Conservation (phyloP, 2,113 vertebrate genomes). For the Neodontobutis hainanensis region DNA sequence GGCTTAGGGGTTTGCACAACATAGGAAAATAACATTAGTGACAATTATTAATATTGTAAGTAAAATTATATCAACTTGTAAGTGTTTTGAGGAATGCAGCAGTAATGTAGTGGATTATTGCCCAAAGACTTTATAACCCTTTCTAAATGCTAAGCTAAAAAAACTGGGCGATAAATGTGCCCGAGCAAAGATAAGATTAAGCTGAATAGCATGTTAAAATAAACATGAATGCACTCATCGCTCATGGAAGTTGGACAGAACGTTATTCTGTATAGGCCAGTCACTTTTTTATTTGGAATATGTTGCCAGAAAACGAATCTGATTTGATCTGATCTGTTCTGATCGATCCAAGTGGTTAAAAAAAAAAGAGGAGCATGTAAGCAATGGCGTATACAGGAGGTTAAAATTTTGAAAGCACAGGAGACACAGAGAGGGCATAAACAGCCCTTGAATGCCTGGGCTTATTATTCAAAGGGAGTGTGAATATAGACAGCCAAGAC, state of each 20-base stretch:
- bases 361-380: constrained; percentile 39
- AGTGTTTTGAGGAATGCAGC: neutral
- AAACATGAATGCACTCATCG: neutral
- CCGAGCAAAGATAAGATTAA: neutral
- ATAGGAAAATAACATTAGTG: too few relatives aligned
- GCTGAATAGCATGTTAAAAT: neutral
- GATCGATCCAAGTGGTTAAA: constrained; percentile 36
- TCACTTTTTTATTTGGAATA: too few relatives aligned
- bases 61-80: neutral
- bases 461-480: constrained; percentile 56
- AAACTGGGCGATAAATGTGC: neutral
- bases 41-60: too few relatives aligned
- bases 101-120: neutral
- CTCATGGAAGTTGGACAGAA: too few relatives aligned
- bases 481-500: constrained; percentile 45
- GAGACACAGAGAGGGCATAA: constrained; percentile 22
- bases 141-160: too few relatives aligned
- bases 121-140: too few relatives aligned
- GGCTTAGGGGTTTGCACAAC: too few relatives aligned
- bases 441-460: constrained; percentile 36
- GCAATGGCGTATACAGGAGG: constrained; percentile 19
- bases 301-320: constrained; percentile 21
- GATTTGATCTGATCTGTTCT: constrained; percentile 23
- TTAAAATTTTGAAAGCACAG: neutral
- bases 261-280: too few relatives aligned